Evolutionary conservation across 1,140 invertebrate species (phyloP).

Genomic region (Heliconius melpomene): DNA sequence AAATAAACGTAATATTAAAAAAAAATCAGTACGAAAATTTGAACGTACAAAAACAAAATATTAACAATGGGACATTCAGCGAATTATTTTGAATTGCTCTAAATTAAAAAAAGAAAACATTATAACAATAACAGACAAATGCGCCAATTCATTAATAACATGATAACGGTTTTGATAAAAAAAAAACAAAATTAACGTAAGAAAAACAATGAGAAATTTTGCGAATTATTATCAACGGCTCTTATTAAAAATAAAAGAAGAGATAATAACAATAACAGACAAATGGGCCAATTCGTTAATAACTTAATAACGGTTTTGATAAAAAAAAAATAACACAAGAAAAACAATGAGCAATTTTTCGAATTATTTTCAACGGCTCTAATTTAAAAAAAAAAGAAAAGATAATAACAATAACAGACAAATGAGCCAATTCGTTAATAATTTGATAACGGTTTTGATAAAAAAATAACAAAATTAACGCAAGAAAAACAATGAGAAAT

Average conservation of each 20-base stretch:
- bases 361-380: neutral
- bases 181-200: neutral
- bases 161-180: neutral
- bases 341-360: neutral
- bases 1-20: neutral
- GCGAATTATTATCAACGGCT: neutral
- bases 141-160: neutral
- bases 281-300: neutral
- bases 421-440: neutral
- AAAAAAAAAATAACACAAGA: neutral
- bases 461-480: neutral
- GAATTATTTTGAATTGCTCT: neutral
- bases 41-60: neutral
- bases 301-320: neutral
- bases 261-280: neutral
- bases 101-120: neutral
- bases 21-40: neutral
- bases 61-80: neutral
- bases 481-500: neutral
- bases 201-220: neutral
- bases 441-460: neutral
- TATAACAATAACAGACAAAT: neutral
- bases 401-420: neutral
- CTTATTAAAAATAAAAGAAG: neutral
- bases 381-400: neutral